These are phyloP conservation scores for Atherinosoma microstoma DNA, from an alignment of 2,797 vertebrate species.

Conservation along the genomic window DNA sequence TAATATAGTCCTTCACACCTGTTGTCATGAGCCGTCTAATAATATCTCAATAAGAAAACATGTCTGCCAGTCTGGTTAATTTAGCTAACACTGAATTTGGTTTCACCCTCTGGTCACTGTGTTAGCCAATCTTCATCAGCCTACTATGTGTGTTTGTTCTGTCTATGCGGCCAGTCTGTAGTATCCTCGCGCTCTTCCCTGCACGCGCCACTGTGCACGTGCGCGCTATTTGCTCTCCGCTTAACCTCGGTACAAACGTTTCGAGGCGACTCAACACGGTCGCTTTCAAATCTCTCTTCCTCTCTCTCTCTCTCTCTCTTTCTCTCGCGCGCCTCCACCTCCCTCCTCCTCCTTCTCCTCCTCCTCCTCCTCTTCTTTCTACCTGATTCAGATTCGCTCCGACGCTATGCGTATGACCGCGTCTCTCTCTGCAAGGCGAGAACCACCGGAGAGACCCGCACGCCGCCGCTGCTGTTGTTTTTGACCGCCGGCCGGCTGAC, in stretches of 20 bases:
- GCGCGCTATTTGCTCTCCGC: constrained; percentile 52
- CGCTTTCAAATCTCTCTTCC: constrained; percentile 23
- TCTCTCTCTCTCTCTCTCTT: constrained; percentile 25
- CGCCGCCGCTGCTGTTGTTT: constrained; percentile 40
- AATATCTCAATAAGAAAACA: background rate
- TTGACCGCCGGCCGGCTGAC: constrained; percentile 54
- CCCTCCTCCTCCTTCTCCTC: constrained; percentile 15
- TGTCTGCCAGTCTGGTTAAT: background rate
- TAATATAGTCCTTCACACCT: background rate
- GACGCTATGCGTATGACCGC: constrained; percentile 78
- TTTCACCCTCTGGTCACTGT: background rate
- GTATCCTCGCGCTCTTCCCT: background rate
- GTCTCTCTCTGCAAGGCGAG: constrained; percentile 66
- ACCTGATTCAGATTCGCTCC: constrained; percentile 80
- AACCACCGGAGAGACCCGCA: constrained; percentile 63
- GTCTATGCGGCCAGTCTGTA: background rate
- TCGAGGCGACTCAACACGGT: constrained; percentile 39
- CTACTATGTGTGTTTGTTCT: background rate
- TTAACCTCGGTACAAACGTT: constrained; percentile 58
- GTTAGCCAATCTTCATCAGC: background rate
- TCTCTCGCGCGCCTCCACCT: constrained; percentile 7
- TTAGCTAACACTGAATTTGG: too few relatives aligned
- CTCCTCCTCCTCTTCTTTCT: constrained; percentile 61
- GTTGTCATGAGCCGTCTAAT: background rate
- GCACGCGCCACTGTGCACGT: constrained; percentile 22